Conservation (phyloP, 1,140 invertebrate species). For the Heliconius eleuchia region DNA sequence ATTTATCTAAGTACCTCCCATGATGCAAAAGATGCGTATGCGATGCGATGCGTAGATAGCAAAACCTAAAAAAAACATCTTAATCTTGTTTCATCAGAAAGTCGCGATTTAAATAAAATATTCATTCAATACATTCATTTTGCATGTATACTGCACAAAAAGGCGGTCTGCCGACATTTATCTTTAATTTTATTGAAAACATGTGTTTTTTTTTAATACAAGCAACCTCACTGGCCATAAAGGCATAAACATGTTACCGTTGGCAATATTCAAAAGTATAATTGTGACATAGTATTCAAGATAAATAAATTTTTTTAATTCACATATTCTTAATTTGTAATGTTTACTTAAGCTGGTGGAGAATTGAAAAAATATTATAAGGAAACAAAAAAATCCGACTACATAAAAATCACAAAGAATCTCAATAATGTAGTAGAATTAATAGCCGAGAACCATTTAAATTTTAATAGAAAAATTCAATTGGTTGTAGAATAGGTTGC, state of each 20-base stretch:
- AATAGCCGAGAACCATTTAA: no score
- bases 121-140: slow-evolving; percentile 13
- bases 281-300: background rate
- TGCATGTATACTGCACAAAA: slow-evolving; percentile 13
- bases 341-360: no score
- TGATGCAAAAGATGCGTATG: background rate
- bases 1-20: background rate
- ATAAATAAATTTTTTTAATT: no score
- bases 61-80: background rate
- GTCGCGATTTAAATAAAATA: slow-evolving; percentile 12
- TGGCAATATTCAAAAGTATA: background rate
- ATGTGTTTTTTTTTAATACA: slow-evolving; percentile 2
- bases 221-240: background rate
- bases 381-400: no score
- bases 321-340: no score
- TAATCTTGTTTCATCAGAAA: slow-evolving; percentile 8
- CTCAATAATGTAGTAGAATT: no score
- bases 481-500: no score
- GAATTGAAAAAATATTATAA: no score
- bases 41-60: background rate
- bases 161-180: slow-evolving; percentile 8
- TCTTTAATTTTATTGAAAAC: slow-evolving; percentile 14
- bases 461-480: no score
- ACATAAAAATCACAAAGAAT: no score
- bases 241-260: background rate